Evolutionary conservation across 2,888 invertebrate genomes (phyloP), one percentile per base, ranked within the genome.

Genomic region (Kryphioiulus occultus): DNA sequence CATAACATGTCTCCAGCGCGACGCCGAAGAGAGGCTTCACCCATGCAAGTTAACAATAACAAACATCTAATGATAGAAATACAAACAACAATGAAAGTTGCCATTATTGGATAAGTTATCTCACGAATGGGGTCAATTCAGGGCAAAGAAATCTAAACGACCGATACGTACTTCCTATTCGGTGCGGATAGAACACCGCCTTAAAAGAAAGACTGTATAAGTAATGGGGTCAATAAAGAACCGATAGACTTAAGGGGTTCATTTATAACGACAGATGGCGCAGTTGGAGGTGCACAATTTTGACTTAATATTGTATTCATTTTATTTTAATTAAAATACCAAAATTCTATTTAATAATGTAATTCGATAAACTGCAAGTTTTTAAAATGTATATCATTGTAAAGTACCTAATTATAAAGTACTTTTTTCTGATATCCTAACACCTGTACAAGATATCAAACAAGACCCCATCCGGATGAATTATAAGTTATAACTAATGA

Each of bases 71-170:
- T 68, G 68, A 68, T 68, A 12, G 68, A 68, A 68, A 68, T 22
- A 68, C 68, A 68, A 68, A 68, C 68, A 68, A 68, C 68, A 68
- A 68, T 68, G 68, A 68, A 68, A 68, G 68, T 68, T 68, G 68
- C 68, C 68, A 68, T 68, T 68, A 68, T 68, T 68, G 68, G 68
- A 68, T 68, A 68, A 68, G 68, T 68, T n/a, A 68, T 68, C 68
- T 68, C 68, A 68, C 68, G 68, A 68, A 68, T 68, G 68, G 26
- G 68, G 68, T 68, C 68, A 26, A 68, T 68, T 68, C 68, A 68
- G 68, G 68, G 68, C 68, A 68, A 68, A 68, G 68, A 68, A 68
- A 68, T 68, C 68, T 22, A 68, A 68, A 68, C 47, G 47, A 47
- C 47, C 10, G 47, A 47, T 47, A 47, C 68, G 68, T 0, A 68